Base-by-base conservation (phyloP, 1,140 invertebrate species). In the Drosophila busckii region DNA sequence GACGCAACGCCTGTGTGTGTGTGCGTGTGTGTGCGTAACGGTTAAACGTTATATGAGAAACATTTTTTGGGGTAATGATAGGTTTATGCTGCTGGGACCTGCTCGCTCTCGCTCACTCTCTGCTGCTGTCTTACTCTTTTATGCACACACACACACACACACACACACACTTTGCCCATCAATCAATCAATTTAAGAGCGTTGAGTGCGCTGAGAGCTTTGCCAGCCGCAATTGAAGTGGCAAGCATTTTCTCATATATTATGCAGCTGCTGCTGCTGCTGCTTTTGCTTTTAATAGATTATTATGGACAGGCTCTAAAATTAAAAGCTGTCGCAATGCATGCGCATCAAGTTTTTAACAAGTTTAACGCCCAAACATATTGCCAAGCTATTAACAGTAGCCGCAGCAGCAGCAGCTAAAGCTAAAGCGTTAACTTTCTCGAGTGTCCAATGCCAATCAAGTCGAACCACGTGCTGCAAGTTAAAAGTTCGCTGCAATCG, bases 371-470 rank as follows among this genome's bases (percentile, higher is more conserved):
- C n/a, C n/a, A n/a, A n/a, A n/a, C n/a, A n/a, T n/a, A n/a, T n/a
- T n/a, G n/a, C n/a, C n/a, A n/a, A n/a, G n/a, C n/a, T n/a, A n/a
- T n/a, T n/a, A n/a, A n/a, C n/a, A n/a, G n/a, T n/a, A n/a, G n/a
- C n/a, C n/a, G 31, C 31, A 31, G 25, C 3, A 32, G 5, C 31
- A 32, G 31, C 10, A 32, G 10, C 8, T 22, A 10, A 17, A 16
- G 6, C 44, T 22, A 28, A 22, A 4, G 9, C 10, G 12, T 15
- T 16, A 29, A 4, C 19, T 12, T n/a, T n/a, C n/a, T 23, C 44
- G 28, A 41, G 28, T 19, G 19, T 41, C 29, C 53, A 59, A 46
- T 68, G 60, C 54, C 70, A 64, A 75, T 75, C 70, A 68, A 63
- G 32, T 68, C 41, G 29, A 67, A 34, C 67, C 59, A 69, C 46